Evolutionary conservation across 2,797 vertebrate genomes (phyloP), one percentile per base, ranked within the genome.

Genomic region (Poeciliopsis infans): DNA sequence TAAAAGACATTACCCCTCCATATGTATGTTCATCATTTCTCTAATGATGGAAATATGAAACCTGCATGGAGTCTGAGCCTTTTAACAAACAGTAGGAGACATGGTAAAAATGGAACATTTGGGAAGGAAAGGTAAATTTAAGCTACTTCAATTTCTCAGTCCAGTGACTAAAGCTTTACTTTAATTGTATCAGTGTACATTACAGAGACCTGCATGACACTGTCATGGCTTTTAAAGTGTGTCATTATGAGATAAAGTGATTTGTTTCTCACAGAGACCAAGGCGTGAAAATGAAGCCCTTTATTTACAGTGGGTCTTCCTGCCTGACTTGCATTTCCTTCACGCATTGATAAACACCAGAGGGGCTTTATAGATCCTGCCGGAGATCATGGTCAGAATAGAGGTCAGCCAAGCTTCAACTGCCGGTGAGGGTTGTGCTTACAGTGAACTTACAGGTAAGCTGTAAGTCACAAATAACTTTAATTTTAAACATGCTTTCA

Each of bases 201-300:
- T 70, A 25, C 43, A 47, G 20, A 77, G 25, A 59, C 53, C 41
- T 72, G 39, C 28, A 46, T 53, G 49, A 59, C 49, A 68, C 83
- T 75, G 45, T 72, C 7, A 28, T 33, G 5, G 13, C 39, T 59
- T 43, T 43, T 39, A 74, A 77, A 74, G 70, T 46, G 75, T 74
- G 80, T 76, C 76, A 66, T 36, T 41, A 33, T 49, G 69, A 74
- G 72, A 66, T 47, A 36, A 55, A 47, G 51, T 75, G 76, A 53
- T 70, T 72, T 77, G 49, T 75, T 77, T 81, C 79, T 28, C 8
- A 72, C 39, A 18, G 61, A 66, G 57, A 41, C 61, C 66, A 10
- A 59, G 70, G 20, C 46, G 57, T 31, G 41, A 59, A 72, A 78
- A 74, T 78, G 80, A 39, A 83, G 66, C 12, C 16, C 31, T 68